Conservation (phyloP, 2,888 invertebrate genomes). For the Venusia cambrica region DNA sequence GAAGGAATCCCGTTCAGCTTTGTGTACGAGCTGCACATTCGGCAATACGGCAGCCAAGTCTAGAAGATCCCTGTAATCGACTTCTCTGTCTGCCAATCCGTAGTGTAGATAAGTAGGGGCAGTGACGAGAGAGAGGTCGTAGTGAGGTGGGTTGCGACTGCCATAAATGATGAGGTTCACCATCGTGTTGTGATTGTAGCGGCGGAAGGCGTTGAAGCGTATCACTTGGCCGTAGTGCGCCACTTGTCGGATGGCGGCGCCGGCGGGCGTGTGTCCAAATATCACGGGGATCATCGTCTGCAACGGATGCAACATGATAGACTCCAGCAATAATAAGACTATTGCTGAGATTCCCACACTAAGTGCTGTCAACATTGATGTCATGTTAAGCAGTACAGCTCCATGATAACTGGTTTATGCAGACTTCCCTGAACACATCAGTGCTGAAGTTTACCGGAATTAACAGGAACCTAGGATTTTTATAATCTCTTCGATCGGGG, state of each 20-base stretch:
- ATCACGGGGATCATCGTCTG: slow-evolving; percentile 54
- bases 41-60: slow-evolving; percentile 34
- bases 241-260: slow-evolving; percentile 48
- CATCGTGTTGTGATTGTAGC: slow-evolving; percentile 39
- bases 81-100: slow-evolving; percentile 35
- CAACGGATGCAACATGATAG: no score
- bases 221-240: slow-evolving; percentile 52
- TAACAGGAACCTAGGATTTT: no score
- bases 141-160: slow-evolving; percentile 39
- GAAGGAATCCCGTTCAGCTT: slow-evolving; percentile 35
- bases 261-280: slow-evolving; percentile 50
- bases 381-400: no score
- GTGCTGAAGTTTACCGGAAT: no score
- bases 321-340: no score
- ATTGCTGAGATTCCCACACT: no score
- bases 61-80: slow-evolving; percentile 38
- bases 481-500: no score
- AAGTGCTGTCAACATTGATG: no score
- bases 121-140: slow-evolving; percentile 40
- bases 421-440: no score
- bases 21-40: slow-evolving; percentile 31
- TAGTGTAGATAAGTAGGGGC: slow-evolving; percentile 46
- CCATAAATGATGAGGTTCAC: slow-evolving; percentile 45
- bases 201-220: slow-evolving; percentile 40
- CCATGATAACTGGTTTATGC: no score